Evolutionary conservation across 2,797 vertebrate genomes (phyloP), one percentile per base, ranked within the genome.

Genomic region (Pampus argenteus): DNA sequence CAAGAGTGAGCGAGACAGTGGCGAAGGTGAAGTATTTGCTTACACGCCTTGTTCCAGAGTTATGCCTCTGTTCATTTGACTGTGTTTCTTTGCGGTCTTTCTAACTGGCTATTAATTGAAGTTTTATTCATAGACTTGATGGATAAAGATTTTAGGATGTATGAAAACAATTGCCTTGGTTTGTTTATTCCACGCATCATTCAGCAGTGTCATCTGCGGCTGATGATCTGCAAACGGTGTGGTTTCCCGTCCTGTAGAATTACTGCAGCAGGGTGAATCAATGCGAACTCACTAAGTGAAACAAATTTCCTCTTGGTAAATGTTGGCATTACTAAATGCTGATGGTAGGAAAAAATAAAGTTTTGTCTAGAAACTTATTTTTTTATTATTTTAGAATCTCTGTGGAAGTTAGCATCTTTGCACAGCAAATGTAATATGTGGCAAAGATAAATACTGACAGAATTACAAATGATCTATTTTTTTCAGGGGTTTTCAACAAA

Each of bases 1-100:
- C 55, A 62, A 63, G 77, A 77, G 66, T 47, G 52, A 66, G 66
- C 70, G 60, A 78, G 78, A 87, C 81, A 66, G 74, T 6, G 65
- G 57, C n/a, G 1, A 45, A 72, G 81, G 74, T 90, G 88, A 91
- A 89, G 78, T 81, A 89, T 90, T 84, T 89, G 86, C 88, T 89
- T 86, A 87, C 87, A 49, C 48, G 70, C 42, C 65, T 66, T 71
- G 60, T 86, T 84, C 81, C 64, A 58, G 81, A 81, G 78, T 85
- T 71, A 77, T 79, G 73, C 59, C 69, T 86, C 79, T 66, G 66
- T 17, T 73, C 56, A 40, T 67, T 60, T 28, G 52, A 34, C 70
- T 64, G 44, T 5, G 3, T 63, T 70, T 71, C 51, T 56, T 18
- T 3, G 18, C 20, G 38, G 23, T 28, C 48, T 74, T 73, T 80